Conservation (phyloP, 2,797 vertebrate species). For the Apodemus agrarius region DNA sequence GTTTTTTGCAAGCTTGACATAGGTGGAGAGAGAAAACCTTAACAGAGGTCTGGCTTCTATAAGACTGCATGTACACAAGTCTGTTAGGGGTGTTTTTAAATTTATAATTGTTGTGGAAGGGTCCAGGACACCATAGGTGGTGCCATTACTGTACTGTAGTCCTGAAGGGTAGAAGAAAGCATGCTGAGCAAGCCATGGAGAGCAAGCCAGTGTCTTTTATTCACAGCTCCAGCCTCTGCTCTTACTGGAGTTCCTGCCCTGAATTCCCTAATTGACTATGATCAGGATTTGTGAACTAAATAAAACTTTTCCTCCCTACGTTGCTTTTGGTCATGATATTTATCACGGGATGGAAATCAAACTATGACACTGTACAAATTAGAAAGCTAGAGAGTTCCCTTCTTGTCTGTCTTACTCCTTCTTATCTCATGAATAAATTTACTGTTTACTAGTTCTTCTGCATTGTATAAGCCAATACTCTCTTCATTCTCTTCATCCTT, state of each 20-base stretch:
- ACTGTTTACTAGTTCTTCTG: neutral
- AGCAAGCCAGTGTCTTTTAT: too few species aligned
- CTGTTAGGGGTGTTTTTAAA: neutral
- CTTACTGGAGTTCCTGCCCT: neutral
- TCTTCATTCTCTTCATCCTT: neutral
- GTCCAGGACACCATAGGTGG: too few species aligned
- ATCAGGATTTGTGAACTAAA: neutral
- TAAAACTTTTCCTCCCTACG: neutral
- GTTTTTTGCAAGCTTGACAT: neutral
- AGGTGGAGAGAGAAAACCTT: neutral
- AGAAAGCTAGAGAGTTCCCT: neutral
- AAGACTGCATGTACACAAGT: neutral
- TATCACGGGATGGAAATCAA: neutral
- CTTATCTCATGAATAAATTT: neutral
- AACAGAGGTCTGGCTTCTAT: neutral
- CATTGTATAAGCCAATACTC: neutral
- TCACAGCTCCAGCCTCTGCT: neutral
- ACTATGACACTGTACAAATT: neutral
- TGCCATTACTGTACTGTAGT: too few species aligned
- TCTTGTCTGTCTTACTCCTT: neutral
- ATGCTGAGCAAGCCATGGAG: too few species aligned
- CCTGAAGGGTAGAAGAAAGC: too few species aligned
- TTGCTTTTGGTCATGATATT: neutral
- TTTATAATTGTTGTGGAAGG: neutral
- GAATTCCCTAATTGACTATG: too few species aligned